Evolutionary conservation across 2,888 invertebrate species (phyloP).

Genomic region (Drosophila paranaensis): DNA sequence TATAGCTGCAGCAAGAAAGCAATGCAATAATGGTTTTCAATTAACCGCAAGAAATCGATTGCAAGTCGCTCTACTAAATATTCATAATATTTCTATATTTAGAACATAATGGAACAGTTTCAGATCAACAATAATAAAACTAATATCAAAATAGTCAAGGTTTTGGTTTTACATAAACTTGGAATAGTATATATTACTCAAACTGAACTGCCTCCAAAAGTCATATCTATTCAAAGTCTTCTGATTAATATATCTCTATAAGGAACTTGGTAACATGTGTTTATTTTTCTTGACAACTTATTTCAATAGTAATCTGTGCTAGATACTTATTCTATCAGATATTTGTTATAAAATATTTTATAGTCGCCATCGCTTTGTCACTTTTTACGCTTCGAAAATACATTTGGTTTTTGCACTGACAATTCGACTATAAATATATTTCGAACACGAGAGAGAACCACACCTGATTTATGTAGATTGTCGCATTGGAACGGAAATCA

Average conservation of each 20-base stretch:
- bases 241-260: too few relatives aligned
- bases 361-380: too few relatives aligned
- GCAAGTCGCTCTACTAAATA: neutral
- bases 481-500: conserved; percentile 22
- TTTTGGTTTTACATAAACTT: neutral
- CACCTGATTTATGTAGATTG: conserved; percentile 37
- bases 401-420: neutral
- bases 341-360: too few relatives aligned
- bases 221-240: too few relatives aligned
- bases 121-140: neutral
- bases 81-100: neutral
- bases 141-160: neutral
- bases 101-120: neutral
- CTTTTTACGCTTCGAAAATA: neutral
- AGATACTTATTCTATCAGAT: too few relatives aligned
- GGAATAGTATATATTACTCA: too few relatives aligned
- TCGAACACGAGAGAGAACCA: conserved; percentile 13
- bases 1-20: neutral
- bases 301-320: neutral
- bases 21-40: neutral
- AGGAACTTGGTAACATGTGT: too few relatives aligned
- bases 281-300: neutral
- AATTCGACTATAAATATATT: conserved; percentile 4
- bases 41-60: conserved; percentile 7
- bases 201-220: too few relatives aligned